phyloP scores from a whole-genome alignment of 2,797 vertebrate species.

The Tangara arthus region DNA sequence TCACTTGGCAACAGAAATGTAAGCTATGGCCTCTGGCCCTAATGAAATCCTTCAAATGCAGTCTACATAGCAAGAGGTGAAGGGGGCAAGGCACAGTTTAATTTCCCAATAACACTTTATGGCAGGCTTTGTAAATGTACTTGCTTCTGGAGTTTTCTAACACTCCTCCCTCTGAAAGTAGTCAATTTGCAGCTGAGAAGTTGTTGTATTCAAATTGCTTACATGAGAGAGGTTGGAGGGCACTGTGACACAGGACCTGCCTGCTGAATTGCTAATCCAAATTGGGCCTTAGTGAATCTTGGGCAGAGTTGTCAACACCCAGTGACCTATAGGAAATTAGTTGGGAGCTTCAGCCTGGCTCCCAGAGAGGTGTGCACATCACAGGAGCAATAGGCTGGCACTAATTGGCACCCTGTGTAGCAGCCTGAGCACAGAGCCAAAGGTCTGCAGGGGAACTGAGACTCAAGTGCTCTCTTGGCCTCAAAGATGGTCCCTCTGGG shows the following conservation, averaged over 20 bases:
- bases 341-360: neutral
- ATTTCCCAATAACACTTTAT: conserved; percentile 31
- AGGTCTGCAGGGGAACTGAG: neutral
- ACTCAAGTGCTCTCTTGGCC: neutral
- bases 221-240: neutral
- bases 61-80: conserved; percentile 27
- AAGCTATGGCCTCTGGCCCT: conserved; percentile 1
- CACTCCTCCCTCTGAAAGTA: neutral
- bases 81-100: conserved; percentile 9
- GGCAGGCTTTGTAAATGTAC: neutral
- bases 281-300: neutral
- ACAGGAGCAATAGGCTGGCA: conserved; percentile 7
- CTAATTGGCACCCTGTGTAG: conserved; percentile 47
- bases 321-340: conserved; percentile 16
- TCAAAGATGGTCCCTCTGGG: neutral
- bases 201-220: conserved; percentile 12
- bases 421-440: neutral
- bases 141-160: conserved; percentile 28
- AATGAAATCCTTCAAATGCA: conserved; percentile 37
- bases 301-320: conserved; percentile 4
- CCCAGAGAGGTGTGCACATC: conserved; percentile 10
- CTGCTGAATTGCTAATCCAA: conserved; percentile 7
- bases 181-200: neutral
- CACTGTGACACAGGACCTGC: neutral
- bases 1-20: conserved; percentile 3